These are phyloP conservation scores for Smittia sp. DNA, from an alignment of 2,888 invertebrate genomes.

Conservation along the genomic window DNA sequence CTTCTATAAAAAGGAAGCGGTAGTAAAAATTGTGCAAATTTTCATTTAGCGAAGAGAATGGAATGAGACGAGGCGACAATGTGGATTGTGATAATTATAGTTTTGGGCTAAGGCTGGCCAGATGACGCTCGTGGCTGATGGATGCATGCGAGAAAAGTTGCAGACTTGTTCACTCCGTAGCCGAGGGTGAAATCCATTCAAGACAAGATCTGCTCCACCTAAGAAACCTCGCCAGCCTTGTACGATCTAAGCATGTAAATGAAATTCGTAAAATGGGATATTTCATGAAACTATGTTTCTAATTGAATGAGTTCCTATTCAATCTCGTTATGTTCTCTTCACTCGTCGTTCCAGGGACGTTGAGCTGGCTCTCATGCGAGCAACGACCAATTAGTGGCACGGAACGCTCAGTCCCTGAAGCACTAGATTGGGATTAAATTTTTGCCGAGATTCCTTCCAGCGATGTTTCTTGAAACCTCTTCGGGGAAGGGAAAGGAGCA, in stretches of 20 bases:
- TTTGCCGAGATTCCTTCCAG: slow-evolving; percentile 7
- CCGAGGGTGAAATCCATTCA: too few relatives aligned
- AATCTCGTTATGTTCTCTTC: background rate
- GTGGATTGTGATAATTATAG: background rate
- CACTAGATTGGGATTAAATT: background rate
- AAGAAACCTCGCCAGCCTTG: too few relatives aligned
- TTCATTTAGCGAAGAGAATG: background rate
- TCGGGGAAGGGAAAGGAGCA: background rate
- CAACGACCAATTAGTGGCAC: too few relatives aligned
- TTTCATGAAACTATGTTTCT: background rate
- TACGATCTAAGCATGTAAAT: too few relatives aligned
- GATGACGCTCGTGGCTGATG: too few relatives aligned
- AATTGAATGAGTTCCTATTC: background rate
- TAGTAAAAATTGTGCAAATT: background rate
- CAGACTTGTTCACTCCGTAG: too few relatives aligned
- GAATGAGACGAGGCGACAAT: background rate
- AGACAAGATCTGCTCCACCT: too few relatives aligned
- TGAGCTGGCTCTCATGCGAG: too few relatives aligned
- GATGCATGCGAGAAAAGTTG: too few relatives aligned
- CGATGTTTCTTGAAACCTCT: background rate
- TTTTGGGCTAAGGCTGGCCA: too few relatives aligned
- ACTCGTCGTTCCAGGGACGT: too few relatives aligned
- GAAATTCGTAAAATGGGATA: background rate
- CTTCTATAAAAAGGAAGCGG: background rate
- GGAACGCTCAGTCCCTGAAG: too few relatives aligned